Conservation (phyloP, 2,888 invertebrate species). For the Conchocele bisecta region DNA sequence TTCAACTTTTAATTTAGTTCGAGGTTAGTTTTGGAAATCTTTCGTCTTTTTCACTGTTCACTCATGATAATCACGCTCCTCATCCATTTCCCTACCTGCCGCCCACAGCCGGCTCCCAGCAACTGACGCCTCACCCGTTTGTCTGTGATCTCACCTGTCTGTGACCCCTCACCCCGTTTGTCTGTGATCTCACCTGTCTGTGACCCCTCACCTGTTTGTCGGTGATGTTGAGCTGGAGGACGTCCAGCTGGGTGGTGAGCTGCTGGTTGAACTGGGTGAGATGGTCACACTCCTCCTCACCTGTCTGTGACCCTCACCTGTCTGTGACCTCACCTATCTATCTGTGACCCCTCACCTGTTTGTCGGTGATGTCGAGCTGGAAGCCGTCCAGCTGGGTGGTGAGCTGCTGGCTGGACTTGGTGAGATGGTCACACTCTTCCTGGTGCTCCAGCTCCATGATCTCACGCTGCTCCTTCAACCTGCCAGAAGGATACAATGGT, state of each 20-base stretch:
- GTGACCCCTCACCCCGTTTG: not conserved
- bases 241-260: slow-evolving; percentile 83
- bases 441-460: slow-evolving; percentile 97
- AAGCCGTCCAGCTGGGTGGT: slow-evolving; percentile 76
- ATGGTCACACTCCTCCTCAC: slow-evolving; percentile 89
- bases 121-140: not conserved
- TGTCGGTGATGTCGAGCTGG: slow-evolving; percentile 79
- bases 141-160: not conserved
- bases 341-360: slow-evolving; percentile 70
- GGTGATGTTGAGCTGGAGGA: slow-evolving; percentile 77
- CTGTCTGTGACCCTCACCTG: not conserved
- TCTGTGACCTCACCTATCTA: not conserved
- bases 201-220: slow-evolving; percentile 76
- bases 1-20: no score
- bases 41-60: no score
- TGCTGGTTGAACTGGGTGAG: slow-evolving; percentile 97
- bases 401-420: slow-evolving; percentile 95
- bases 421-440: slow-evolving; percentile 96
- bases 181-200: not conserved
- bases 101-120: not conserved
- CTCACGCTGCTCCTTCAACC: slow-evolving; percentile 91
- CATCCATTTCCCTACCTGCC: not conserved
- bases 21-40: no score
- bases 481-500: no score
- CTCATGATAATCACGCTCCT: no score